Conservation (phyloP, 1,140 invertebrate genomes). For the Drosophila subpulchrella region DNA sequence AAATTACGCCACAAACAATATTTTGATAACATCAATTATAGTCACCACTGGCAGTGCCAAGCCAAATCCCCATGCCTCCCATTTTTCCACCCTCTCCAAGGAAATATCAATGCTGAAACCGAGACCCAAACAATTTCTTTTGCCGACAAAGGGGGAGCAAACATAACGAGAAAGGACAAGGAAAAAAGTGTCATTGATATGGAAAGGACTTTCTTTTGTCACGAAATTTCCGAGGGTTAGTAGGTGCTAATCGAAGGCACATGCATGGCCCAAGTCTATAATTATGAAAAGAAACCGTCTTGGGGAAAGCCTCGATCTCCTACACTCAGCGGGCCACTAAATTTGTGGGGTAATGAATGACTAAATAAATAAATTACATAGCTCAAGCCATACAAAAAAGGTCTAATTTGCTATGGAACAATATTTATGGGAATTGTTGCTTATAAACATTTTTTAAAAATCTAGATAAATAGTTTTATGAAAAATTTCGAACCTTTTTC, state of each 20-base stretch:
- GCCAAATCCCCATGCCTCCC: conserved; percentile 24
- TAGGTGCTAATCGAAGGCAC: conserved; percentile 42
- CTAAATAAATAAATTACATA: conserved; percentile 5
- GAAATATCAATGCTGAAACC: conserved; percentile 14
- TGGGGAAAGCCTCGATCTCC: conserved; percentile 5
- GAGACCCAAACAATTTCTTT: conserved; percentile 25
- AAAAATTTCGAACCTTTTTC: too few species aligned
- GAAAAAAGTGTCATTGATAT: conserved; percentile 30
- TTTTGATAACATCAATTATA: conserved; percentile 84
- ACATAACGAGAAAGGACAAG: background rate
- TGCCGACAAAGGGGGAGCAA: conserved; percentile 5
- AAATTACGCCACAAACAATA: conserved; percentile 84
- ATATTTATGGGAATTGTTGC: too few species aligned
- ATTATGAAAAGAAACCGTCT: conserved; percentile 11
- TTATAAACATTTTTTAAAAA: too few species aligned
- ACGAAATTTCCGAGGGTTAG: conserved; percentile 8
- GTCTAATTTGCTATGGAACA: too few species aligned
- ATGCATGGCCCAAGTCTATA: conserved; percentile 31
- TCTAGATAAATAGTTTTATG: too few species aligned
- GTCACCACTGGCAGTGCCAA: conserved; percentile 66
- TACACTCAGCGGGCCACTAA: conserved; percentile 5
- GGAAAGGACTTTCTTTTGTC: conserved; percentile 37
- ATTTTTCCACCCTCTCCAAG: conserved; percentile 5
- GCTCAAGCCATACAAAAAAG: background rate
- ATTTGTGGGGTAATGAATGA: conserved; percentile 3